Percentiles rank a stretch among this genome's conserved stretches.
Conservation (phyloP, 2,888 invertebrate genomes). For the Ochropleura plecta region DNA sequence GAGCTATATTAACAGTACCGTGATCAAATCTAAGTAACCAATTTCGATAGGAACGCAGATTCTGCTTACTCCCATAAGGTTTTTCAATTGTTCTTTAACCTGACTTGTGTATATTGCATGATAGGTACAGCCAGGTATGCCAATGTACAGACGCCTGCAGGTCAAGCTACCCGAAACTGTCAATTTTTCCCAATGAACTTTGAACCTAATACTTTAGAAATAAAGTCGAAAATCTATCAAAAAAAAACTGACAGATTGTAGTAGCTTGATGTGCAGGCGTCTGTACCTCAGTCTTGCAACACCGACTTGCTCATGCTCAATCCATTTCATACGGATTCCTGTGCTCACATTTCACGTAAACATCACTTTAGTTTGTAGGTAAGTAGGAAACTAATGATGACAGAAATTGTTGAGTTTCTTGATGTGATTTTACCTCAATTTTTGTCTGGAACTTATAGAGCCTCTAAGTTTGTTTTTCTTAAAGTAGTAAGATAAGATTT, state of each 20-base stretch:
- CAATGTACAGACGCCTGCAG: too few species aligned
- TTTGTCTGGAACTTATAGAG: not conserved
- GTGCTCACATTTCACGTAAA: constrained; percentile 22
- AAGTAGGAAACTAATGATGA: not conserved
- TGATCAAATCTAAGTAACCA: not conserved
- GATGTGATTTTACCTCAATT: not conserved
- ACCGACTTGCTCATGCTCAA: constrained; percentile 42
- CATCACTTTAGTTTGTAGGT: not conserved
- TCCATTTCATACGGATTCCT: constrained; percentile 20
- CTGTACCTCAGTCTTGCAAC: constrained; percentile 39
- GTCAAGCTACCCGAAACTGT: too few species aligned
- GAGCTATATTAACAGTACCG: not conserved
- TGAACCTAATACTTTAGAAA: too few species aligned
- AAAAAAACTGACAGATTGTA: too few species aligned
- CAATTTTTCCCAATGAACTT: too few species aligned
- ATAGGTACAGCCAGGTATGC: constrained; percentile 14
- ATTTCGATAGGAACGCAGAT: not conserved
- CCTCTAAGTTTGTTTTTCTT: not conserved
- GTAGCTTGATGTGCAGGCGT: too few species aligned
- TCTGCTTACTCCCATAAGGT: not conserved
- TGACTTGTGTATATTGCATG: constrained; percentile 13
- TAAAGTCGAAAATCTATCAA: too few species aligned
- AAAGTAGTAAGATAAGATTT: too few species aligned
- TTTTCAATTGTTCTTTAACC: constrained; percentile 35
- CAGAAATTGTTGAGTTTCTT: not conserved